These are phyloP conservation scores for Pachyseris speciosa DNA, from an alignment of 64 coral and sea anemone species.

Conservation along the genomic window DNA sequence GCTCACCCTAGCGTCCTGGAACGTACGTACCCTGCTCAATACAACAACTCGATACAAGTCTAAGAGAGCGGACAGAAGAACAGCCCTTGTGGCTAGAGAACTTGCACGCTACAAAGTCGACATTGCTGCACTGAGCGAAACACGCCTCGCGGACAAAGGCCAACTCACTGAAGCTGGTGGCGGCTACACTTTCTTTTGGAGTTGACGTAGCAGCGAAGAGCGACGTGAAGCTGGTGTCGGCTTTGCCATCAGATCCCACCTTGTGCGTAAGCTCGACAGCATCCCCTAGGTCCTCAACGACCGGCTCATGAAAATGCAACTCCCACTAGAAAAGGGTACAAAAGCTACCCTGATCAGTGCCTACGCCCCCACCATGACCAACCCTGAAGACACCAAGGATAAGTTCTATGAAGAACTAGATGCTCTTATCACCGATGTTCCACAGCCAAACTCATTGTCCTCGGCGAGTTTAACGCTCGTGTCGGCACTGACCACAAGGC, in stretches of 20 bases:
- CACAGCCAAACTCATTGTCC: not conserved
- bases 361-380: not conserved
- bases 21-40: no score
- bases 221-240: not conserved
- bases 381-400: not conserved
- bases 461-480: not conserved
- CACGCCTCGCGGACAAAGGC: not conserved
- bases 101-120: not conserved
- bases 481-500: no score
- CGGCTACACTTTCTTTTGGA: slow-evolving; percentile 8
- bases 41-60: no score
- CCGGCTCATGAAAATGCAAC: not conserved
- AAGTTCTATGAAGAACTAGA: not conserved
- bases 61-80: no score
- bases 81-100: not conserved
- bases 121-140: not conserved
- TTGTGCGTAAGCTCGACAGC: not conserved
- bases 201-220: not conserved
- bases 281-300: not conserved
- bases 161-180: not conserved
- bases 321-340: no score
- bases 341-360: not conserved
- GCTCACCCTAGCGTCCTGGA: no score
- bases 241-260: not conserved
- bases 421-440: no score